Conservation (phyloP, 2,888 invertebrate species). For the Sinopyrophorus schimmeli region DNA sequence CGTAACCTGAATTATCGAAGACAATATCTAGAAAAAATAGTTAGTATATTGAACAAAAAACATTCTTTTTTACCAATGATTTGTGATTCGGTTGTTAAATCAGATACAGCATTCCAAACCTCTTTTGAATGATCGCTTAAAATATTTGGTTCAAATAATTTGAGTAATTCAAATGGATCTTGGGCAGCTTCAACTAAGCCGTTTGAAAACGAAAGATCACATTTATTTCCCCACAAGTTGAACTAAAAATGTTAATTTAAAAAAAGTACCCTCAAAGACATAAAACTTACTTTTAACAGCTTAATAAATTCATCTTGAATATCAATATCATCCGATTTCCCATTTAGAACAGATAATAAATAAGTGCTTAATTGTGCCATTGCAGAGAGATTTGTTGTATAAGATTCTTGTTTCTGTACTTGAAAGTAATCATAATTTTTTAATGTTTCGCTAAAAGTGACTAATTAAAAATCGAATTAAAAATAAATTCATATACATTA, state of each 20-base stretch:
- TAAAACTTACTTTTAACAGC: conserved; percentile 60
- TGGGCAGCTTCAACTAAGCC: conserved; percentile 67
- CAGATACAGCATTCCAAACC: conserved; percentile 59
- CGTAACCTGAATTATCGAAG: conserved; percentile 93
- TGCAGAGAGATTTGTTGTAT: conserved; percentile 57
- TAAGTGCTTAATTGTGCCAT: conserved; percentile 60
- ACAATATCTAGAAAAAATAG: conserved; percentile 67
- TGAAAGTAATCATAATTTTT: conserved; percentile 76
- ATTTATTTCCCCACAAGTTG: conserved; percentile 93
- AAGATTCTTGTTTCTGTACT: conserved; percentile 70
- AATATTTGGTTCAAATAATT: conserved; percentile 61
- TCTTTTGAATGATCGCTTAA: conserved; percentile 64
- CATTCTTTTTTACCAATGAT: conserved; percentile 32
- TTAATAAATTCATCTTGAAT: conserved; percentile 59
- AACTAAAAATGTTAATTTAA: conserved; percentile 56
- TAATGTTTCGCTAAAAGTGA: conserved; percentile 62
- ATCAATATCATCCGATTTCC: conserved; percentile 49
- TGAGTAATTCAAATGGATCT: conserved; percentile 62
- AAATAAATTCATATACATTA: conserved; percentile 48
- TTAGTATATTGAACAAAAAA: conserved; percentile 40
- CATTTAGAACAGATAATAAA: conserved; percentile 41
- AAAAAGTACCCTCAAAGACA: conserved; percentile 22
- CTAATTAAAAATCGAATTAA: neutral
- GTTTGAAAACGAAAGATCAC: conserved; percentile 84
- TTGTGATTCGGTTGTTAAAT: conserved; percentile 34